phyloP scores from a whole-genome alignment of 2,797 vertebrate species.

The Sciaenops ocellatus region DNA sequence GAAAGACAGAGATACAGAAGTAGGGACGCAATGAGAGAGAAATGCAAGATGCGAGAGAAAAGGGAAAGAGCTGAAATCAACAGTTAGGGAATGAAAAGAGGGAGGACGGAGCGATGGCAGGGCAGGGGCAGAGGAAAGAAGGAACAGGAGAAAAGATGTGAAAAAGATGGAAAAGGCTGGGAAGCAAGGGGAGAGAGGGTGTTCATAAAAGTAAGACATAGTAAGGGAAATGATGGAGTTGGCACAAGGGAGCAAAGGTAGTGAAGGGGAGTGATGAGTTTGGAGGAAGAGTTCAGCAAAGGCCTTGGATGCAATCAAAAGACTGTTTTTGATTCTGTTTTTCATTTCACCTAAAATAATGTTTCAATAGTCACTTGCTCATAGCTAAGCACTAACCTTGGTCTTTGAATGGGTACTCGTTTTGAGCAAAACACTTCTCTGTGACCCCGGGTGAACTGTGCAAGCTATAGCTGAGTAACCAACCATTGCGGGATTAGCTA shows the following conservation, averaged over 20 bases:
- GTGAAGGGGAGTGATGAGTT: constrained; percentile 71
- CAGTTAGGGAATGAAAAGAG: constrained; percentile 25
- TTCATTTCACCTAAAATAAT: constrained; percentile 74
- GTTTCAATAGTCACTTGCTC: constrained; percentile 65
- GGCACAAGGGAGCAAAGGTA: constrained; percentile 72
- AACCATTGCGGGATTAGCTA: constrained; percentile 53
- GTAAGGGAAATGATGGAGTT: constrained; percentile 64
- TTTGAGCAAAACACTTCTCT: constrained; percentile 64
- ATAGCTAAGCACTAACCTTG: constrained; percentile 61
- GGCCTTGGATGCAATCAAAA: constrained; percentile 76
- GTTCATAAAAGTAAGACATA: constrained; percentile 43
- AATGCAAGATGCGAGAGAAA: constrained; percentile 4
- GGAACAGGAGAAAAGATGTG: constrained; percentile 7
- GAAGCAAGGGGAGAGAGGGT: constrained; percentile 47
- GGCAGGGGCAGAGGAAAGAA: constrained; percentile 7
- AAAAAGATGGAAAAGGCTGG: constrained; percentile 29
- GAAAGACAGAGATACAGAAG: neutral
- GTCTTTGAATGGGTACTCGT: constrained; percentile 55
- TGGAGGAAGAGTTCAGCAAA: constrained; percentile 75
- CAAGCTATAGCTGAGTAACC: constrained; percentile 28
- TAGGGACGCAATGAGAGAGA: neutral
- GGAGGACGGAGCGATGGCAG: constrained; percentile 25
- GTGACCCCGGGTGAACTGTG: constrained; percentile 62
- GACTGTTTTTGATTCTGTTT: constrained; percentile 70
- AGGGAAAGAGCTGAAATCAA: neutral